phyloP scores from a whole-genome alignment of 2,797 vertebrate species.

The Ambastaia sidthimunki region DNA sequence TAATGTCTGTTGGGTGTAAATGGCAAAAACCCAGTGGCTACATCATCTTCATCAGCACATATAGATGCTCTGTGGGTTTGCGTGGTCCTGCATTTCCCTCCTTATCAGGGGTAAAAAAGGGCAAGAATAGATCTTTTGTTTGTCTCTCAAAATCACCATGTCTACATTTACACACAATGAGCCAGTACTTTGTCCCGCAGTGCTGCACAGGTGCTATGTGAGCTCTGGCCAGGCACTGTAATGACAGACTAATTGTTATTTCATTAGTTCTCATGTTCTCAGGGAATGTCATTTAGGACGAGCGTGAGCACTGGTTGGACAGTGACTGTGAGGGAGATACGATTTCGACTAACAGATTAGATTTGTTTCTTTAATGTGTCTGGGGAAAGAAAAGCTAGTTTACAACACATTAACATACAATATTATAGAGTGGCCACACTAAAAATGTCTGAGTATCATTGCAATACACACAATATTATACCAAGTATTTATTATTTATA shows the following conservation, averaged over 20 bases:
- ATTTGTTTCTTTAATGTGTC: constrained; percentile 60
- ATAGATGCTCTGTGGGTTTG: background rate
- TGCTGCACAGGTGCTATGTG: constrained; percentile 72
- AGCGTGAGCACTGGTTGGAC: constrained; percentile 75
- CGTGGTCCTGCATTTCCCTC: background rate
- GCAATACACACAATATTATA: constrained; percentile 14
- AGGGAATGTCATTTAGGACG: constrained; percentile 79
- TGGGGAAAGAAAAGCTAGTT: background rate
- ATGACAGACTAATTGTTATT: constrained; percentile 82
- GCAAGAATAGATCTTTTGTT: constrained; percentile 20
- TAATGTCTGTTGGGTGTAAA: constrained; percentile 5
- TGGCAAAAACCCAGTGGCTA: background rate
- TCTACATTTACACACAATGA: constrained; percentile 48
- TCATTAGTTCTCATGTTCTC: constrained; percentile 83
- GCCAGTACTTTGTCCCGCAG: constrained; percentile 53
- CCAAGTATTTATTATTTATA: too few relatives aligned
- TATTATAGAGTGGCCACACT: constrained; percentile 30
- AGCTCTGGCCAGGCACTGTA: constrained; percentile 67
- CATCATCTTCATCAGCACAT: constrained; percentile 1
- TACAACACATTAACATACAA: constrained; percentile 7
- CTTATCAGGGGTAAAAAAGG: constrained; percentile 28
- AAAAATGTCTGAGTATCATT: background rate
- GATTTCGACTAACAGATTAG: constrained; percentile 68
- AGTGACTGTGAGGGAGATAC: constrained; percentile 67
- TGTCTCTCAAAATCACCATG: constrained; percentile 20